Evolutionary conservation across 2,797 vertebrate genomes (phyloP), one percentile per base, ranked within the genome.

Genomic region (Syndactyla subalaris): DNA sequence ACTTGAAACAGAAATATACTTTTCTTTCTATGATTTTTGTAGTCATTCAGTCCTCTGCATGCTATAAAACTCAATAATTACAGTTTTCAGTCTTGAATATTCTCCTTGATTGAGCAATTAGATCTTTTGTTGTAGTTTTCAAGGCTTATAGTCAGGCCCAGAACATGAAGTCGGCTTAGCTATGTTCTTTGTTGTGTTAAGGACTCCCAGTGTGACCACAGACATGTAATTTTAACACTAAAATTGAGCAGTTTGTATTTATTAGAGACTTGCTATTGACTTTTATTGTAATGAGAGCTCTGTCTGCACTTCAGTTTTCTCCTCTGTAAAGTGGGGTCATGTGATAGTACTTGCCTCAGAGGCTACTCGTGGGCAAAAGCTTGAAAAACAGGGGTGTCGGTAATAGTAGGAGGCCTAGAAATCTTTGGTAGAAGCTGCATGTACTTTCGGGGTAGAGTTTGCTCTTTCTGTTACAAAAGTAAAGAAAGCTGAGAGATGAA

Each of bases 401-500:
- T 70, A 51, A 32, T 7, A 41, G 26, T 18, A 79, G 41, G 51
- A 65, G 70, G 74, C 58, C 68, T 55, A 61, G 70, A 45, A 76
- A 45, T 57, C n/a, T 65, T 73, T 71, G 59, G 3, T 30, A 52
- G 73, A 68, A 88, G 57, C 27, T 88, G n/a, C 12, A 14, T 6
- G 18, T 78, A 6, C 15, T 83, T 80, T 73, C 74, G 67, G n/a
- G 36, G 29, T 36, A 77, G 59, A 81, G 51, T 82, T 91, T 91
- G 54, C 70, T 93, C 75, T 49, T 76, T 72, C 57, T 86, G 9
- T 38, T 57, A 34, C 63, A 59, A 32, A 75, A 70, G 48, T 58
- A 88, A 93, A 90, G 92, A 55, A 87, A 78, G 51, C 68, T 34
- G 85, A 67, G 58, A 90, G 73, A n/a, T 88, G 52, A 87, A 77